Base-by-base conservation (phyloP, 2,797 vertebrate genomes). In the Typhlichthys subterraneus region DNA sequence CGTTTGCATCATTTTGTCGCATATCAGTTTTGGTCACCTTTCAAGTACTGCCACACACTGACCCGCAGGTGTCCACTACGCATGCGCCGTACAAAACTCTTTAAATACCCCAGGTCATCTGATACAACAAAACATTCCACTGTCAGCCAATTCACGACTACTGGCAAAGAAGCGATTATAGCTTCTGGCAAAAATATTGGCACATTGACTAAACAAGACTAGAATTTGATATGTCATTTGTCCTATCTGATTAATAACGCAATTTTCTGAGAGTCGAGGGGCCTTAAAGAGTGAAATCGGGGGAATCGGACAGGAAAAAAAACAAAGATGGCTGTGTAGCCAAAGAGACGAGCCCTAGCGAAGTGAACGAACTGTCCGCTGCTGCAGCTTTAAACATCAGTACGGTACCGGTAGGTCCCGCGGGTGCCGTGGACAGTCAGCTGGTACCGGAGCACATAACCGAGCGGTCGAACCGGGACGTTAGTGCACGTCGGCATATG, bases 251-350 rank as follows among this genome's bases (percentile, higher is more conserved):
- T 78, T 76, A 77, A 84, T 69, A 78, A 48, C 72, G 53, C 45
- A 56, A 57, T 33, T 81, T 84, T 91, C 87, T 85, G 81, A 83
- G 76, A 82, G 79, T 83, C 67, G 83, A 76, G 64, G 55, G 67
- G 69, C 77, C 72, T 79, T 51, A 67, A 56, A 67, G 59, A 48
- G 52, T 49, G 55, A 55, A 55, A 75, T 45, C 59, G 63, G 57
- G 59, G 55, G 65, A 67, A 54, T 57, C 8, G 12, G 59, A 69
- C 71, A 64, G 61, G 81, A 87, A 83, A 86, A 87, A 92, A 94
- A 93, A n/a, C 92, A 94, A 94, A 94, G 91, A 94, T 94, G 93
- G 93, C 92, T 92, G 92, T 89, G 88, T 91, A 91, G 87, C 87
- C 79, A 87, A 72, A 88, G 81, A 83, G 82, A 85, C 85, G 86